phyloP scores from a whole-genome alignment of 1,140 invertebrate species.

The Homalodisca vitripennis region DNA sequence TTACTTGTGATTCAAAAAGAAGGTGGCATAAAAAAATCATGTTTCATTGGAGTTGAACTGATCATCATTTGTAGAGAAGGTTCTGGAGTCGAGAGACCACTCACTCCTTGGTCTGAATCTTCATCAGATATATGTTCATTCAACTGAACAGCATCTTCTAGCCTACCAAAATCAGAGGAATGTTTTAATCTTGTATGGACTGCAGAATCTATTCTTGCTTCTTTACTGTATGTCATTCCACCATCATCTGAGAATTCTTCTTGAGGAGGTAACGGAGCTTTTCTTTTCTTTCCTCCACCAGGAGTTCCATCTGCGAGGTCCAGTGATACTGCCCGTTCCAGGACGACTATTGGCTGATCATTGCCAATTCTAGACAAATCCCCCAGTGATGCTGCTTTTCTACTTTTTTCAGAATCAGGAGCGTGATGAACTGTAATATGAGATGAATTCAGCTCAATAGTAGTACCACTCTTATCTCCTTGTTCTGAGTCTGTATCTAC shows the following conservation, averaged over 20 bases:
- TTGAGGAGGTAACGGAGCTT: slow-evolving; percentile 56
- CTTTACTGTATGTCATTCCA: slow-evolving; percentile 49
- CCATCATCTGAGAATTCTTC: slow-evolving; percentile 47
- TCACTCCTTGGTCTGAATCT: slow-evolving; percentile 34
- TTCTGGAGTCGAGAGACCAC: slow-evolving; percentile 37
- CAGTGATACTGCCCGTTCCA: slow-evolving; percentile 78
- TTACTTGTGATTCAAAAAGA: not conserved
- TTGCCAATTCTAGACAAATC: slow-evolving; percentile 72
- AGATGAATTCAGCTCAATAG: slow-evolving; percentile 68
- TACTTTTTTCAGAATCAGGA: slow-evolving; percentile 60
- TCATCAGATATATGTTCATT: slow-evolving; percentile 32
- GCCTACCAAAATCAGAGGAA: slow-evolving; percentile 70
- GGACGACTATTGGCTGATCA: slow-evolving; percentile 53
- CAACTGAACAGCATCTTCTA: slow-evolving; percentile 67
- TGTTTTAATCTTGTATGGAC: slow-evolving; percentile 68
- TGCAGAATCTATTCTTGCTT: slow-evolving; percentile 59
- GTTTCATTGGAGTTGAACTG: slow-evolving; percentile 39
- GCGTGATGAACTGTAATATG: slow-evolving; percentile 72
- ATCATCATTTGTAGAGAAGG: slow-evolving; percentile 27
- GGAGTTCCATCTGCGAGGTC: slow-evolving; percentile 68
- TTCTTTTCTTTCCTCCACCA: slow-evolving; percentile 65
- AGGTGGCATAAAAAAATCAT: slow-evolving; percentile 15
- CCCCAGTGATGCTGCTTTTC: slow-evolving; percentile 77
- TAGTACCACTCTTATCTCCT: slow-evolving; percentile 47
- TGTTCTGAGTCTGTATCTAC: slow-evolving; percentile 53